Conservation (phyloP, 2,888 invertebrate genomes). For the Drosophila fungiperda region DNA sequence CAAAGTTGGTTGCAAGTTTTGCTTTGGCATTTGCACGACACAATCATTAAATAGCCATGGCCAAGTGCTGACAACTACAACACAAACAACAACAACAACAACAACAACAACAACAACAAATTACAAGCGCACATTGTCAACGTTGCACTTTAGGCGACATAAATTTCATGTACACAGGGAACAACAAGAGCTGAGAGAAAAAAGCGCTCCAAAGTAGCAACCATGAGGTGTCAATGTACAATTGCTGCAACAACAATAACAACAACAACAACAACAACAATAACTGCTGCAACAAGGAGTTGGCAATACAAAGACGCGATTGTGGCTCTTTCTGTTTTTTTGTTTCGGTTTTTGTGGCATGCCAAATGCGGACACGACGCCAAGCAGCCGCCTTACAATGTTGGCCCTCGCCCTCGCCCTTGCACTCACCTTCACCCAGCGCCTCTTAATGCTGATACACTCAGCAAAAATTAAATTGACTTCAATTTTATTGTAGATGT, state of each 20-base stretch:
- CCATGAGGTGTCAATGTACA: slow-evolving; percentile 79
- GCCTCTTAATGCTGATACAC: background rate
- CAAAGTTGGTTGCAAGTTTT: slow-evolving; percentile 29
- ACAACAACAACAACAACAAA: slow-evolving; percentile 65
- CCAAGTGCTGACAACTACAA: slow-evolving; percentile 73
- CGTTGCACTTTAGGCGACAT: slow-evolving; percentile 80
- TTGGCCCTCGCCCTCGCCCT: slow-evolving; percentile 6
- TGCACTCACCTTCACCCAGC: slow-evolving; percentile 12
- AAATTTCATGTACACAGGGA: slow-evolving; percentile 70
- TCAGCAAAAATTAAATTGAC: background rate
- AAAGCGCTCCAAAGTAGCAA: slow-evolving; percentile 39
- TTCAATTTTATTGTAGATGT: background rate
- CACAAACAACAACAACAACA: slow-evolving; percentile 26
- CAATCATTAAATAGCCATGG: slow-evolving; percentile 79
- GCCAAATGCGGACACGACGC: slow-evolving; percentile 75
- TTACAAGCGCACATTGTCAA: slow-evolving; percentile 81
- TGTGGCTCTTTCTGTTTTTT: slow-evolving; percentile 58
- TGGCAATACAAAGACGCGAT: slow-evolving; percentile 71
- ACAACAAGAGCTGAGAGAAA: slow-evolving; percentile 30
- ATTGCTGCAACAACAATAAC: slow-evolving; percentile 66
- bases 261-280: slow-evolving; percentile 28
- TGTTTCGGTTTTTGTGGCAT: slow-evolving; percentile 50
- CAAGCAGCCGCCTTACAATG: slow-evolving; percentile 43
- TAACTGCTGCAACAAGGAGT: slow-evolving; percentile 37
- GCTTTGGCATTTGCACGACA: slow-evolving; percentile 76